phyloP scores from a whole-genome alignment of 2,113 vertebrate species.

The Melozone crissalis region DNA sequence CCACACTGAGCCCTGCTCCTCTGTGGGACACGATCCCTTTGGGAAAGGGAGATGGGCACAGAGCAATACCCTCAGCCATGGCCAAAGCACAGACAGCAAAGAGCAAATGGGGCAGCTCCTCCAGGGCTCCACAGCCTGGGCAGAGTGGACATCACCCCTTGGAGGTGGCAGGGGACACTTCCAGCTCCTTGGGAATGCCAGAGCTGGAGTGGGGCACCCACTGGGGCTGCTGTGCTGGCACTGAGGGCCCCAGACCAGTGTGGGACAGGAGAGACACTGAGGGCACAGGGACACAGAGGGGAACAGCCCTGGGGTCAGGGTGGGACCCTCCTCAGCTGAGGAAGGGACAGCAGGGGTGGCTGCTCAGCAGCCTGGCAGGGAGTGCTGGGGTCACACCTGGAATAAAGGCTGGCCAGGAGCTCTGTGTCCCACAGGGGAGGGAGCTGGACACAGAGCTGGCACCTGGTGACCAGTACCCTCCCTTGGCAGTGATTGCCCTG shows the following conservation, averaged over 20 bases:
- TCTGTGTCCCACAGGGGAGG: neutral
- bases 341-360: neutral
- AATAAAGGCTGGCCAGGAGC: neutral
- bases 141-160: neutral
- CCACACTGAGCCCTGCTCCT: rapidly evolving
- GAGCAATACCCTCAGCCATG: neutral
- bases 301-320: neutral
- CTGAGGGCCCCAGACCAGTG: neutral
- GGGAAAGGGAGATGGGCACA: neutral
- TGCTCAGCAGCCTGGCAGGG: rapidly evolving
- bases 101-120: neutral
- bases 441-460: neutral
- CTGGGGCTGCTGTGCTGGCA: neutral
- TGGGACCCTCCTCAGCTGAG: neutral
- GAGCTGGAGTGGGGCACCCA: neutral
- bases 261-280: neutral
- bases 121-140: neutral
- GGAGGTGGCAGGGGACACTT: neutral
- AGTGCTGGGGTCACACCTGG: neutral
- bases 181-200: neutral
- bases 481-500: neutral
- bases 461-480: neutral
- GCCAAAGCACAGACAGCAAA: neutral
- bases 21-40: neutral
- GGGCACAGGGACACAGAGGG: too few species aligned